A percentile compares a stretch with the other conserved stretches of the same genome.
Evolutionary conservation across 2,113 vertebrate species (phyloP).

Genomic region (Coracopsis vasa): DNA sequence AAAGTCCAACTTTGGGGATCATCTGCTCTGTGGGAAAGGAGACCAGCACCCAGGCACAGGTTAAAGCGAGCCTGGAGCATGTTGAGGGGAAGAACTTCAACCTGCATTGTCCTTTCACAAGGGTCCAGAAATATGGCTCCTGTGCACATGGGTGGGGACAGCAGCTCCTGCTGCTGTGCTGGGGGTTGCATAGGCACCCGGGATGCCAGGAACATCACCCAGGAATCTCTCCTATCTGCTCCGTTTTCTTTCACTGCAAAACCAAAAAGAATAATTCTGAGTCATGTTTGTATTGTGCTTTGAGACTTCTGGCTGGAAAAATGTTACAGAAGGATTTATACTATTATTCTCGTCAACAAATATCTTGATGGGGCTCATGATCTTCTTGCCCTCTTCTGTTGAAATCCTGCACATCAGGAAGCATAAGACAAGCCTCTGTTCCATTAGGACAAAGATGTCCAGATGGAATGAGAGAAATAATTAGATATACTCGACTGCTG

Average conservation of each 20-base stretch:
- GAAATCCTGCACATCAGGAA: conserved; percentile 14
- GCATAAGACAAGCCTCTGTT: background rate
- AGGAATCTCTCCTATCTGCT: background rate
- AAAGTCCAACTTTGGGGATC: background rate
- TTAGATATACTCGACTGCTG: background rate
- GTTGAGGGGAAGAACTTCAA: background rate
- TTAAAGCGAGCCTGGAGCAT: background rate
- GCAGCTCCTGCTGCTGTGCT: background rate
- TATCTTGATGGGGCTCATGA: background rate
- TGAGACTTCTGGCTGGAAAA: background rate
- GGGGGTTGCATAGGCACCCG: background rate
- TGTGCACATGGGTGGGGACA: rapidly evolving
- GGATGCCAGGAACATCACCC: background rate
- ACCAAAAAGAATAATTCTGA: background rate
- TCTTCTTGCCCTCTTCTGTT: background rate
- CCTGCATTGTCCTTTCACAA: background rate
- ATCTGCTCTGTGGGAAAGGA: background rate
- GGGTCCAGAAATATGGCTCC: background rate
- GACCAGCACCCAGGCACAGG: background rate
- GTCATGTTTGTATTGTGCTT: background rate
- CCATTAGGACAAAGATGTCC: background rate
- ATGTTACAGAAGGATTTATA: background rate
- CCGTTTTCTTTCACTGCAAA: background rate
- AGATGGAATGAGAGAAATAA: background rate
- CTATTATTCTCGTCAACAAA: background rate